Evolutionary conservation across 2,888 invertebrate genomes (phyloP).

Genomic region (Pterostichus madidus): DNA sequence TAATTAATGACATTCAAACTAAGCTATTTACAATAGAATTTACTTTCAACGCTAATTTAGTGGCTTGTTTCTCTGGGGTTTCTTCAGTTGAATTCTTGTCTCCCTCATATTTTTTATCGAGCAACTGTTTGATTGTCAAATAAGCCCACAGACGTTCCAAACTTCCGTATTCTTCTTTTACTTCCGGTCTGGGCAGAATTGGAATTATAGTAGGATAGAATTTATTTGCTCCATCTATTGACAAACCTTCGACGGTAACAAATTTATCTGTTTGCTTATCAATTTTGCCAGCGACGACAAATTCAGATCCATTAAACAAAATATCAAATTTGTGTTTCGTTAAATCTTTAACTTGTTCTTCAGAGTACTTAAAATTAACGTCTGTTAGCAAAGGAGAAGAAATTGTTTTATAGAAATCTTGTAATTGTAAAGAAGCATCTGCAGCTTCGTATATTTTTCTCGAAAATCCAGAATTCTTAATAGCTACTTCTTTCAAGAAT

Average conservation of each 20-base stretch:
- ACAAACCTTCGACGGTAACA: constrained; percentile 46
- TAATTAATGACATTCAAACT: background rate
- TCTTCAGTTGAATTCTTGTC: constrained; percentile 66
- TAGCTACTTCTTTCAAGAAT: constrained; percentile 76
- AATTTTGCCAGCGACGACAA: constrained; percentile 79
- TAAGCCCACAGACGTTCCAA: constrained; percentile 82
- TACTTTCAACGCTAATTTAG: constrained; percentile 79
- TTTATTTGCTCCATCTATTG: constrained; percentile 70
- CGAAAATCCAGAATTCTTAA: constrained; percentile 76
- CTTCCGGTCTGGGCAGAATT: constrained; percentile 37
- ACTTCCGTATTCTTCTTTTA: constrained; percentile 29
- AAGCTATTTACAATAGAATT: background rate
- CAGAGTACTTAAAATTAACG: constrained; percentile 75
- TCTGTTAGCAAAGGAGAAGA: constrained; percentile 76
- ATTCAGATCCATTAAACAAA: constrained; percentile 80
- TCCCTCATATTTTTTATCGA: constrained; percentile 77
- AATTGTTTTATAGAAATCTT: constrained; percentile 76
- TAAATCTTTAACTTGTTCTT: constrained; percentile 55
- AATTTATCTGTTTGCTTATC: constrained; percentile 48
- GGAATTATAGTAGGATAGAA: constrained; percentile 69
- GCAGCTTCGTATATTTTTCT: constrained; percentile 77
- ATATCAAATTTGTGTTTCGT: constrained; percentile 79
- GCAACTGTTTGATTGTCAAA: constrained; percentile 80
- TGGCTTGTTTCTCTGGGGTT: constrained; percentile 78
- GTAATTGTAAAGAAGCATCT: constrained; percentile 76